Percentiles rank a stretch among this genome's conserved stretches.
phyloP scores from a whole-genome alignment of 1,140 invertebrate species.

The Stenopsyche tienmushanensis region DNA sequence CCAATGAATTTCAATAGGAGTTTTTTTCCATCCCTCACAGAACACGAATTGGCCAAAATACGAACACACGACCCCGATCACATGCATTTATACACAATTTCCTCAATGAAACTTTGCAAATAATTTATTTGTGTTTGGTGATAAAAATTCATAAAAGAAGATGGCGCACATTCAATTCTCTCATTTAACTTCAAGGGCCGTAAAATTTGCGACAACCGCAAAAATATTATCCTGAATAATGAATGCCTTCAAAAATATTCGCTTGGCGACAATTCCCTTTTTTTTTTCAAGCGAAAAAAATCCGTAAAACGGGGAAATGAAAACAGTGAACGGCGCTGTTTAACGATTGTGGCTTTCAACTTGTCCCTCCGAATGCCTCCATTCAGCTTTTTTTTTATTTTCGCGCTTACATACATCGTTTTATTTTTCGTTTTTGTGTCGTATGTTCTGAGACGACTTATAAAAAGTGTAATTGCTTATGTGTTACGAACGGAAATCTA shows the following conservation, averaged over 20 bases:
- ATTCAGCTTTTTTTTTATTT: not conserved
- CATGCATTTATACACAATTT: not conserved
- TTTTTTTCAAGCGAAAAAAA: not conserved
- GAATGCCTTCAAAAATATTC: constrained; percentile 6
- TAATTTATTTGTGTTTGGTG: not conserved
- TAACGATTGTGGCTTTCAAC: constrained; percentile 1
- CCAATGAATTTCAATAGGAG: constrained; percentile 8
- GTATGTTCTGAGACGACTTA: not conserved
- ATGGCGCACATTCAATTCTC: constrained; percentile 12
- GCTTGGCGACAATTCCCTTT: constrained; percentile 10
- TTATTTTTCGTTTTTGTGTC: constrained; percentile 1
- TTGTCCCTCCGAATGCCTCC: not conserved
- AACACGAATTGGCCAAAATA: too few species aligned
- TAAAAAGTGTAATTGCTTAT: too few species aligned
- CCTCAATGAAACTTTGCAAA: not conserved
- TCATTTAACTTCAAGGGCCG: not conserved
- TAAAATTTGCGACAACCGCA: constrained; percentile 6
- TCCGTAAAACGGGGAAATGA: not conserved
- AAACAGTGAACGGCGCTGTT: constrained; percentile 1
- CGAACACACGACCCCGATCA: too few species aligned
- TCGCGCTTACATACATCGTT: not conserved
- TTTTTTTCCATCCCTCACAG: too few species aligned
- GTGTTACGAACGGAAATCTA: too few species aligned
- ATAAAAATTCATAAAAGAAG: constrained; percentile 16
- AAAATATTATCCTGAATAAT: constrained; percentile 15